Conservation (phyloP, 2,888 invertebrate genomes). For the Xestia sexstrigata region DNA sequence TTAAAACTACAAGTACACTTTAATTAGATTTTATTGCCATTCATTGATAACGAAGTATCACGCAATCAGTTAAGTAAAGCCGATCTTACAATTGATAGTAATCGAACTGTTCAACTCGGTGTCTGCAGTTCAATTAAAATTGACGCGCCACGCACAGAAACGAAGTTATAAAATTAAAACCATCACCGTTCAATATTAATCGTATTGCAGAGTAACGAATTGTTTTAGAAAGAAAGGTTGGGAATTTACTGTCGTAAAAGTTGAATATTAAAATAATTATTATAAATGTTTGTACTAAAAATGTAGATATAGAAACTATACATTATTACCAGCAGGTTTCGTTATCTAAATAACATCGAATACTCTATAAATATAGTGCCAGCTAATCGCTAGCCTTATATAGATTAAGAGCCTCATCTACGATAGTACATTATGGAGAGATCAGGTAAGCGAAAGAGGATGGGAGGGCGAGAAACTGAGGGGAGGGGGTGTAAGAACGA, state of each 20-base stretch:
- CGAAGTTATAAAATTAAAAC: neutral
- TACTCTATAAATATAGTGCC: neutral
- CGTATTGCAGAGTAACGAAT: neutral
- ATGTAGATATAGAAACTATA: conserved; percentile 8
- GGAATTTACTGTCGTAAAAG: neutral
- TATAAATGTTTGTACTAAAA: neutral
- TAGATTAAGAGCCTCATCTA: neutral
- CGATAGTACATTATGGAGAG: neutral
- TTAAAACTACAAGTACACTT: neutral
- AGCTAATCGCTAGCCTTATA: neutral
- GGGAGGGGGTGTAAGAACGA: neutral
- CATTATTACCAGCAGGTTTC: neutral
- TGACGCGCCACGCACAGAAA: neutral
- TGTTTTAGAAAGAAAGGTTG: neutral
- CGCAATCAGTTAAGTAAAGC: neutral
- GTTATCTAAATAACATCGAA: conserved; percentile 11
- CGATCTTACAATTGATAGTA: neutral
- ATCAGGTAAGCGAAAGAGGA: neutral
- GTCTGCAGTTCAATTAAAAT: conserved; percentile 6
- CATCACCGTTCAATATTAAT: neutral
- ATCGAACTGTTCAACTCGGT: conserved; percentile 12
- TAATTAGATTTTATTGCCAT: neutral
- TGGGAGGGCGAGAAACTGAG: neutral
- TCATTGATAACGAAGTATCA: neutral
- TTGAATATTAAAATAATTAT: neutral